Base-by-base conservation (phyloP, 2,797 vertebrate genomes). In the Tapirus indicus region DNA sequence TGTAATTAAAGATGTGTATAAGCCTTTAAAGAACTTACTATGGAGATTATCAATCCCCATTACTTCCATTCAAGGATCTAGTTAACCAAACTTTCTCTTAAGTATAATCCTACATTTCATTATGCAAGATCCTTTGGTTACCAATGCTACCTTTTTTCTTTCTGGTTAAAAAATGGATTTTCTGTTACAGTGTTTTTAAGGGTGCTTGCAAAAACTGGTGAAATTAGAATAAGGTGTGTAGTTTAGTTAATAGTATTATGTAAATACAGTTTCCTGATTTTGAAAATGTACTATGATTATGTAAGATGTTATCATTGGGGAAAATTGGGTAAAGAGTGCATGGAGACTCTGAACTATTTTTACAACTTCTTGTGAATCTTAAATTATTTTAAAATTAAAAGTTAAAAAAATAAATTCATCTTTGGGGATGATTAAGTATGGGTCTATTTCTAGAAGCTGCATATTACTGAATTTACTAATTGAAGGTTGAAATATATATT, bases 361-460 rank as follows among this genome's bases (percentile, higher is more conserved):
- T 64, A 94, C 10, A 79, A 32, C 13, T 66, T 91, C 23, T 71
- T 83, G 21, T 89, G 78, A 79, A 35, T 68, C 91, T 87, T 69
- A 87, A 93, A 83, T 66, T 93, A 64, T 66, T 84, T 94, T 62
- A 62, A 85, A 60, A 83, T 62, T 56, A 85, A 60, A 83, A 54
- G 11, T 60, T 62, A 44, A 64, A n/a, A 75, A 60, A 13, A 17
- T 35, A 78, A n/a, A 44, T n/a, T 93, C 10, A 21, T 47, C 41
- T 44, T 41, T 75, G 49, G 54, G 49, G 49, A 58, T 62, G 41
- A 17, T 47, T 79, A 86, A 85, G 56, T 69, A 41, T 52, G 44
- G 27, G 2, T 58, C 11, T 80, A 32, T 77, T 87, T 74, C 29
- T 60, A 56, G 20, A 85, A 78, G 16, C 47, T 84, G 27, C 7